phyloP scores from a whole-genome alignment of 2,113 vertebrate genomes.

The Butastur rufipennis region DNA sequence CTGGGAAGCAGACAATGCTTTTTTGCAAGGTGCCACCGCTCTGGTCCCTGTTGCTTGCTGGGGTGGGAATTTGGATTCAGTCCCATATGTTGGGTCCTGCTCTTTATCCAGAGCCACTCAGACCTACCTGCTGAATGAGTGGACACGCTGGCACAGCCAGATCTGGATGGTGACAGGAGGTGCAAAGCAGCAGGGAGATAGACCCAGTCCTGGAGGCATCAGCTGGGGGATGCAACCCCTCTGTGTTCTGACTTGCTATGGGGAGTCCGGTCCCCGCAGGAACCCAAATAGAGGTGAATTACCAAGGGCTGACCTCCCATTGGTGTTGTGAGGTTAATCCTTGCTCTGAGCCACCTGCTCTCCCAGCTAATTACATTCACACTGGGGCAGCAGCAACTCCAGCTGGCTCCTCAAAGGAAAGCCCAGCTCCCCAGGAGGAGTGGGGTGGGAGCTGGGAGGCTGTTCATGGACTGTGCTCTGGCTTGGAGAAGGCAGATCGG shows the following conservation, averaged over 20 bases:
- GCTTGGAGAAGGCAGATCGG: neutral
- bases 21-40: neutral
- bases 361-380: neutral
- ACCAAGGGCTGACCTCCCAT: neutral
- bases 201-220: neutral
- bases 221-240: neutral
- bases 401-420: neutral
- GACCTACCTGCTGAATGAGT: neutral
- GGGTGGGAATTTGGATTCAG: neutral
- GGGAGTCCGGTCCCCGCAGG: neutral
- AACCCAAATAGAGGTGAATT: neutral
- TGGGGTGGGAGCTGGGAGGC: neutral
- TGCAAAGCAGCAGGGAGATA: neutral
- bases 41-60: neutral
- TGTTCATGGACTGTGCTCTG: neutral
- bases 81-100: neutral
- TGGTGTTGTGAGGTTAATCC: neutral
- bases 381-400: neutral
- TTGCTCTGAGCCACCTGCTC: neutral
- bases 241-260: neutral
- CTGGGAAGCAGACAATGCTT: neutral
- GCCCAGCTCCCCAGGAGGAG: neutral
- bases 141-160: rapidly evolving
- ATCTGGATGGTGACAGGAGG: neutral
- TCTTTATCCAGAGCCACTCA: neutral